These are phyloP conservation scores for Nothobranchius furzeri DNA, from an alignment of 2,113 vertebrate species.

Conservation along the genomic window DNA sequence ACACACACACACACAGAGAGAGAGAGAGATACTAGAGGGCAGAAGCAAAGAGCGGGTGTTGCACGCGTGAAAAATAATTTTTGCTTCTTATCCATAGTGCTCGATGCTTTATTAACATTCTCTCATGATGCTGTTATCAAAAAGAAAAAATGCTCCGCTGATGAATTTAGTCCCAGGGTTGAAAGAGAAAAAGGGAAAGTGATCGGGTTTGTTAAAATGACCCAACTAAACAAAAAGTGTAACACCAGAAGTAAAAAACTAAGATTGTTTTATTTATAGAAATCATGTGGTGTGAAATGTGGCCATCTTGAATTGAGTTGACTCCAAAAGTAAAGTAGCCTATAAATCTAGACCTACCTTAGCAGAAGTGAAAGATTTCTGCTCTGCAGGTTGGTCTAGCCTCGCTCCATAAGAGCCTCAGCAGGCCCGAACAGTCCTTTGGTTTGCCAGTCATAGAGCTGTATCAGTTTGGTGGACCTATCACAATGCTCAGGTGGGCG, in stretches of 20 bases:
- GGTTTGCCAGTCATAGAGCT: too few species aligned
- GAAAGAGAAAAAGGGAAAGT: slow-evolving; percentile 27
- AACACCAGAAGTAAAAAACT: background rate
- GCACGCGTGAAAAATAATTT: slow-evolving; percentile 58
- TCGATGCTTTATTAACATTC: slow-evolving; percentile 53
- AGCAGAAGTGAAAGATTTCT: too few species aligned
- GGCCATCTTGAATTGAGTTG: too few species aligned
- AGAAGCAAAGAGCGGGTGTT: slow-evolving; percentile 48
- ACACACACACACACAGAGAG: background rate
- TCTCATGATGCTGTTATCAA: slow-evolving; percentile 37
- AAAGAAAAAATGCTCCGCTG: slow-evolving; percentile 22
- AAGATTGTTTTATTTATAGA: too few species aligned
- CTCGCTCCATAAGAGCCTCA: too few species aligned
- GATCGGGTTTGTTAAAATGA: slow-evolving; percentile 1
- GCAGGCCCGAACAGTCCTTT: too few species aligned
- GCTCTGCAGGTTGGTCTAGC: too few species aligned
- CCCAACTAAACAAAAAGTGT: slow-evolving; percentile 1
- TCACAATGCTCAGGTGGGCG: too few species aligned
- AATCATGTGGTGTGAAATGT: too few species aligned
- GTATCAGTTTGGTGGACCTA: too few species aligned
- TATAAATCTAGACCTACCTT: too few species aligned
- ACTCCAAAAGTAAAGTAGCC: too few species aligned
- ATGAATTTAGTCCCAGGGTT: slow-evolving; percentile 27
- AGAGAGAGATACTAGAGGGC: slow-evolving; percentile 39
- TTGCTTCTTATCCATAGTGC: slow-evolving; percentile 53